These are phyloP conservation scores for Acanthiza pusilla DNA, from an alignment of 2,797 vertebrate genomes.

Conservation along the genomic window DNA sequence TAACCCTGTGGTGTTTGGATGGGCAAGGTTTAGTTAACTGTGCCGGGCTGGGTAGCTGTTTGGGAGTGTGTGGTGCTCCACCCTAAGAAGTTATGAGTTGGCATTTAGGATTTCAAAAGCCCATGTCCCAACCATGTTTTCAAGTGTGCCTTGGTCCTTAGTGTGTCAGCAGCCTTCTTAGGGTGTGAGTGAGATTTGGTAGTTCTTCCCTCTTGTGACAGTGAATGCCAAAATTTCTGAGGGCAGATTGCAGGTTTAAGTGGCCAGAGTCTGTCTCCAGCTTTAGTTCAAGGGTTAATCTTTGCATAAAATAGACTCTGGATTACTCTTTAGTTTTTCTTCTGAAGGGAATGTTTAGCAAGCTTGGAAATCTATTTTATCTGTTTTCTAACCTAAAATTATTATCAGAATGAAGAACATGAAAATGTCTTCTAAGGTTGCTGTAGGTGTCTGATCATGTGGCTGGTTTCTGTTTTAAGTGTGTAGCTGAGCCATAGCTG, in stretches of 20 bases:
- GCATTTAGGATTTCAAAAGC: background rate
- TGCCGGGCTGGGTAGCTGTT: background rate
- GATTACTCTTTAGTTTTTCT: background rate
- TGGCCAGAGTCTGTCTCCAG: background rate
- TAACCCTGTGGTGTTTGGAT: slow-evolving; percentile 25
- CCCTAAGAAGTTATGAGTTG: background rate
- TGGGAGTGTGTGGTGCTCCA: background rate
- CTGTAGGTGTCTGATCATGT: background rate
- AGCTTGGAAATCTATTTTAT: background rate
- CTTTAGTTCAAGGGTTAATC: background rate
- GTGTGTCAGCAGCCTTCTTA: background rate
- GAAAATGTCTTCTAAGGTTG: background rate
- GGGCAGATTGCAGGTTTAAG: background rate
- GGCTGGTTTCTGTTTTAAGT: background rate
- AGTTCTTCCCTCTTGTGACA: background rate
- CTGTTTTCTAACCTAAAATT: background rate
- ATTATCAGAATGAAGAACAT: background rate
- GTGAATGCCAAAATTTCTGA: background rate
- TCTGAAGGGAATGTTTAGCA: background rate
- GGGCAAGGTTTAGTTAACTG: background rate
- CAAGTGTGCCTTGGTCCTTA: background rate
- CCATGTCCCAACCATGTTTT: background rate
- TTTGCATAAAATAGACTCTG: background rate
- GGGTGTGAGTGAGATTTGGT: background rate
- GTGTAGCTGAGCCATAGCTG: background rate